phyloP scores from a whole-genome alignment of 2,888 invertebrate species.

The Malthinus flaveolus region DNA sequence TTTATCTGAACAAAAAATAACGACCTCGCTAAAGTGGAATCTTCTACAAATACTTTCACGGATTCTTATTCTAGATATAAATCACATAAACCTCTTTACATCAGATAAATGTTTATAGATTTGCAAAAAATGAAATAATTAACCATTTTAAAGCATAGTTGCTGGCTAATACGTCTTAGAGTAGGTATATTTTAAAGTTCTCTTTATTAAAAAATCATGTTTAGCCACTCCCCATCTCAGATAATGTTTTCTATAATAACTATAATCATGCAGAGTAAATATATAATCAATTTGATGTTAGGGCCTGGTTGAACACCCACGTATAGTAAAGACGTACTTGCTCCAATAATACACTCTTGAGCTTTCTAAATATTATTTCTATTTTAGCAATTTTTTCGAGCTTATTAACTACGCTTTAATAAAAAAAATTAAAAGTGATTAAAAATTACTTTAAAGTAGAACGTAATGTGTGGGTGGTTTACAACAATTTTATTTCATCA shows the following conservation, averaged over 20 bases:
- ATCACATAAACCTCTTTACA: constrained; percentile 12
- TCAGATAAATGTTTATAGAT: constrained; percentile 20
- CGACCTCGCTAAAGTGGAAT: constrained; percentile 13
- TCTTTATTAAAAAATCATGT: constrained; percentile 47
- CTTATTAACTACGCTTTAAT: too few species aligned
- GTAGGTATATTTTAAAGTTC: constrained; percentile 44
- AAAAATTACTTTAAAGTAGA: too few species aligned
- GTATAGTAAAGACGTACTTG: constrained; percentile 29
- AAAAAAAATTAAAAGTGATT: too few species aligned
- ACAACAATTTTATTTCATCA: too few species aligned
- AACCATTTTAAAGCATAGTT: constrained; percentile 23
- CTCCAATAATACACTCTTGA: constrained; percentile 28
- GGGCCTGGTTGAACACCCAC: constrained; percentile 52
- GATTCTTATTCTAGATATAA: constrained; percentile 12
- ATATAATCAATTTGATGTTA: constrained; percentile 57
- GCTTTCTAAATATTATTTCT: constrained; percentile 23
- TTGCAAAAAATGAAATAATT: constrained; percentile 28
- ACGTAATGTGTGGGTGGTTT: too few species aligned
- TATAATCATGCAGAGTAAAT: constrained; percentile 57
- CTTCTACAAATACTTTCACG: constrained; percentile 18
- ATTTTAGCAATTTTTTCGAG: not conserved
- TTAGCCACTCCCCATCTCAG: constrained; percentile 52
- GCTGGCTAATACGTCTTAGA: constrained; percentile 19
- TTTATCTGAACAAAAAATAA: constrained; percentile 22
- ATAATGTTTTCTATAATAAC: constrained; percentile 58